phyloP scores from a whole-genome alignment of 2,113 vertebrate species.

The Dicentrarchus labrax region DNA sequence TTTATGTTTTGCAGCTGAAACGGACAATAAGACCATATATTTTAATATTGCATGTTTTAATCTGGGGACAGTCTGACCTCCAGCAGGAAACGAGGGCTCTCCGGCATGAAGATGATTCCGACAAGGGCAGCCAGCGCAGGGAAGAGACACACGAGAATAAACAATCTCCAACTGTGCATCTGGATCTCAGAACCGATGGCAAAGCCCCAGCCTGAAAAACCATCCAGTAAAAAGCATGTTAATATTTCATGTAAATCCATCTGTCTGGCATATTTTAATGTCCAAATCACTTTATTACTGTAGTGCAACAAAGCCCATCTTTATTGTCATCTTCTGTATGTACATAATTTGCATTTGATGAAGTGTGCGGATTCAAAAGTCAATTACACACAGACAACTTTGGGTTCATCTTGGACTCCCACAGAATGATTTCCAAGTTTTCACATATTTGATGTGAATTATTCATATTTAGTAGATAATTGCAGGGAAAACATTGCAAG shows the following conservation, averaged over 20 bases:
- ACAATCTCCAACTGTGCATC: conserved; percentile 97
- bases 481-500: neutral
- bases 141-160: conserved; percentile 93
- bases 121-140: conserved; percentile 91
- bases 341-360: neutral
- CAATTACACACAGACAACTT: neutral
- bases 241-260: neutral
- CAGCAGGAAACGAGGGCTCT: conserved; percentile 96
- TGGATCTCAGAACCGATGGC: conserved; percentile 93
- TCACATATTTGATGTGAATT: conserved; percentile 2
- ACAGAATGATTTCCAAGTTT: neutral
- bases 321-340: neutral
- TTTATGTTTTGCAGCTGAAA: neutral
- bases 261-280: neutral
- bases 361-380: neutral
- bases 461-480: neutral
- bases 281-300: neutral
- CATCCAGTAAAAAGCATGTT: neutral
- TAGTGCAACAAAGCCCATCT: neutral
- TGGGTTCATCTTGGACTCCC: neutral
- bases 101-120: conserved; percentile 94
- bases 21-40: neutral
- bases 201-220: conserved; percentile 93
- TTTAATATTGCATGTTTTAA: neutral
- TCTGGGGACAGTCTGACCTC: conserved; percentile 87